Evolutionary conservation across 35 echinoderm and acorn worm species (phyloP).

Genomic region (Apostichopus japonicus): DNA sequence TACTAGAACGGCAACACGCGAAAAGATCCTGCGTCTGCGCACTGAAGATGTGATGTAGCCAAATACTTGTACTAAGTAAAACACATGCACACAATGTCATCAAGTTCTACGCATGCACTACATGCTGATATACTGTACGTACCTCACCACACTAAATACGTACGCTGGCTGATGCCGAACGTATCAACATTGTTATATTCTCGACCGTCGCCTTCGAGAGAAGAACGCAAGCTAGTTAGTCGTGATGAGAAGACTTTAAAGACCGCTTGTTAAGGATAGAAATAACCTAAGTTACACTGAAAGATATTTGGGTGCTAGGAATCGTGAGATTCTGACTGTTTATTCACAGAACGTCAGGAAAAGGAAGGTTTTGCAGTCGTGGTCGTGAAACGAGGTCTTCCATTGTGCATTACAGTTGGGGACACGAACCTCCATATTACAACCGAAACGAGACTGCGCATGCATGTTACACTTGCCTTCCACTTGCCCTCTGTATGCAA

Average conservation of each 20-base stretch:
- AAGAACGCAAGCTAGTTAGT: not conserved
- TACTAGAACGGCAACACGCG: too few species aligned
- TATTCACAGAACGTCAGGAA: not conserved
- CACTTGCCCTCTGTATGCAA: constrained; percentile 53
- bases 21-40: not conserved
- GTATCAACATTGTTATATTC: not conserved
- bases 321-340: not conserved
- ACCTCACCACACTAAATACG: not conserved
- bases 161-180: not conserved
- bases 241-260: not conserved
- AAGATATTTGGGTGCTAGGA: not conserved
- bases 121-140: not conserved
- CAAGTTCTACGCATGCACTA: not conserved
- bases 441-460: not conserved
- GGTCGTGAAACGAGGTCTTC: not conserved
- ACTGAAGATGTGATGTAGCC: not conserved
- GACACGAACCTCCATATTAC: not conserved
- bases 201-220: not conserved
- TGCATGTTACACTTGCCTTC: not conserved
- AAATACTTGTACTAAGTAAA: too few species aligned
- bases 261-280: not conserved
- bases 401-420: not conserved
- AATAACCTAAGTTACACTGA: not conserved
- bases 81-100: too few species aligned
- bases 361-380: not conserved